Evolutionary conservation across 2,797 vertebrate species (phyloP).

Genomic region (Gouania willdenowi): DNA sequence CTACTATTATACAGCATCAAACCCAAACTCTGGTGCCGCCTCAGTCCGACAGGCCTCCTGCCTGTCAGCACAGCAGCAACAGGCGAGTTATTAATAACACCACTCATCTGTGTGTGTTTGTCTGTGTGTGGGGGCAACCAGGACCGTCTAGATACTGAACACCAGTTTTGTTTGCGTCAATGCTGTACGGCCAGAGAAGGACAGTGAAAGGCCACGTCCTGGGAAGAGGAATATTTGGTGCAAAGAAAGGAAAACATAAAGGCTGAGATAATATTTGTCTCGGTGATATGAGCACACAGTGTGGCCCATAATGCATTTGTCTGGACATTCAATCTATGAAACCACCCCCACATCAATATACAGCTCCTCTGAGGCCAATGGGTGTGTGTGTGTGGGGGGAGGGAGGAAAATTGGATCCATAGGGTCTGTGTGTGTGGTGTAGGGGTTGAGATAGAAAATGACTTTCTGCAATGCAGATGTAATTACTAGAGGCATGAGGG

Average conservation of each 20-base stretch:
- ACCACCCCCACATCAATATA: conserved; percentile 54
- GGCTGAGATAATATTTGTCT: conserved; percentile 15
- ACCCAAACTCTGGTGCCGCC: conserved; percentile 3
- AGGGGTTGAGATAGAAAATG: conserved; percentile 43
- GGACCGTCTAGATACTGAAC: conserved; percentile 57
- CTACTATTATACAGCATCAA: not conserved
- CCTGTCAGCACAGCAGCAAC: conserved; percentile 66
- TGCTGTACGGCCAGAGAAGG: conserved; percentile 40
- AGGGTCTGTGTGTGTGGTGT: conserved; percentile 16
- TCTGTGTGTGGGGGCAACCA: conserved; percentile 59
- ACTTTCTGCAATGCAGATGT: conserved; percentile 71
- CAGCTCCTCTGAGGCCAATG: conserved; percentile 31
- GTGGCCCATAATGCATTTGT: conserved; percentile 31
- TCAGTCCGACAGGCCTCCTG: conserved; percentile 33
- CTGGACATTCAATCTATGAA: conserved; percentile 58
- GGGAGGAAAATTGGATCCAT: conserved; percentile 41
- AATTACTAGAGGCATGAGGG: conserved; percentile 66
- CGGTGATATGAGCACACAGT: conserved; percentile 7
- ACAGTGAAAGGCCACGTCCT: conserved; percentile 51
- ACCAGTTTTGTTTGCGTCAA: conserved; percentile 50
- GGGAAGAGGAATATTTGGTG: conserved; percentile 10
- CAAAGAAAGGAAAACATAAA: conserved; percentile 15
- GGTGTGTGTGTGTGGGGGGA: conserved; percentile 28
- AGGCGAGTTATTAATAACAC: conserved; percentile 75
- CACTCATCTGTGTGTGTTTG: conserved; percentile 31